Evolutionary conservation across 1,140 invertebrate genomes (phyloP).

Genomic region (Metopolophium dirhodum): DNA sequence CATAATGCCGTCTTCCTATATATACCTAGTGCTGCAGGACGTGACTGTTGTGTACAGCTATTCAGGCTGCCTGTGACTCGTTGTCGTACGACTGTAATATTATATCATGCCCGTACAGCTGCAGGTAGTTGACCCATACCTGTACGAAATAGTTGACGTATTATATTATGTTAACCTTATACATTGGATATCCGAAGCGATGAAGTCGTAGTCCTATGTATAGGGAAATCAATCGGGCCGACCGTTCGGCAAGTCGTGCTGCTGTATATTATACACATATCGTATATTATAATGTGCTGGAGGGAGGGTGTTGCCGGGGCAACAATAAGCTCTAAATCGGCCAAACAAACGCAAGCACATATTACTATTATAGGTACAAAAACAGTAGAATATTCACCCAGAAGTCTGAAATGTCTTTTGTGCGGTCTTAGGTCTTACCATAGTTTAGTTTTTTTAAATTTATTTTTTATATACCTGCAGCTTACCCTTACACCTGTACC

Average conservation of each 20-base stretch:
- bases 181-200: neutral
- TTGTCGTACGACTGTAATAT: neutral
- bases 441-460: neutral
- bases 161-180: neutral
- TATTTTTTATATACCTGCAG: too few relatives aligned
- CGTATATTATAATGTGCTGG: neutral
- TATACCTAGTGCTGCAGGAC: too few relatives aligned
- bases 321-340: neutral
- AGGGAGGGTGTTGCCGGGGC: constrained; percentile 5
- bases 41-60: neutral
- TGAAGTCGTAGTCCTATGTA: neutral
- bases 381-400: neutral
- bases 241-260: neutral
- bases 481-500: neutral
- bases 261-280: too few relatives aligned
- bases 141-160: neutral
- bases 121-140: neutral
- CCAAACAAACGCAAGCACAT: neutral
- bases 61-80: neutral
- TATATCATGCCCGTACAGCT: neutral
- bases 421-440: neutral
- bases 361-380: neutral
- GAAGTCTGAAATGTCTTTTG: neutral
- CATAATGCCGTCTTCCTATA: neutral
- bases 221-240: neutral